Evolutionary conservation across 2,888 invertebrate species (phyloP), one percentile per base, ranked within the genome.

Genomic region (Agriotes lineatus): DNA sequence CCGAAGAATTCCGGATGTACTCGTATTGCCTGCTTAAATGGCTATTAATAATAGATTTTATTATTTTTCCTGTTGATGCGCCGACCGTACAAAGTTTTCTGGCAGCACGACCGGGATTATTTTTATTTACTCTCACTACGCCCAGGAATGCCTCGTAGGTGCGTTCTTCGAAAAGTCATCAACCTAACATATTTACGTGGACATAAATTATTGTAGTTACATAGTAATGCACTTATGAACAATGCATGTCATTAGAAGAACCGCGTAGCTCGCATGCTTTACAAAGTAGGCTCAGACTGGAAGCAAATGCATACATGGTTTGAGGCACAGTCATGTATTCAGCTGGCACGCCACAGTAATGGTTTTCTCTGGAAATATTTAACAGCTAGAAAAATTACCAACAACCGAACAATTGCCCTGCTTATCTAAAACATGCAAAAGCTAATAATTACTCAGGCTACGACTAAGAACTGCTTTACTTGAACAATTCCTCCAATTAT

Each of bases 201-300:
- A 54, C 62, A 56, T 63, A 63, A 63, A 63, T 63, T 63, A 63
- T 63, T 63, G 56, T 44, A 44, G 63, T 44, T 63, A 63, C 63
- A 56, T 63, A 63, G 56, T 56, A 63, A 44, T 56, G 54, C 63
- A 45, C 56, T 56, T 63, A 63, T 45, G 56, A 63, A 63, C 63
- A 63, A 56, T 62, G 50, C 56, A 56, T 45, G 44, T 56, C 45
- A 63, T 63, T 63, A 42, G 20, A 45, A 56, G 45, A 56, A 63
- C n/a, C 18, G 42, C 54, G 44, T 56, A 63, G 44, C 56, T 45
- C 45, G 56, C 45, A 56, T 63, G 56, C 44, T 63, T 56, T 52
- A 63, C 56, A 44, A 56, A 56, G 33, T 42, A 56, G 18, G 54
- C 62, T 42, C 44, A 44, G 30, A 42, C 42, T 42, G 25, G 33